Percentiles rank a stretch among this genome's conserved stretches.
Conservation (phyloP, 2,797 vertebrate genomes). For the Acropternis orthonyx region DNA sequence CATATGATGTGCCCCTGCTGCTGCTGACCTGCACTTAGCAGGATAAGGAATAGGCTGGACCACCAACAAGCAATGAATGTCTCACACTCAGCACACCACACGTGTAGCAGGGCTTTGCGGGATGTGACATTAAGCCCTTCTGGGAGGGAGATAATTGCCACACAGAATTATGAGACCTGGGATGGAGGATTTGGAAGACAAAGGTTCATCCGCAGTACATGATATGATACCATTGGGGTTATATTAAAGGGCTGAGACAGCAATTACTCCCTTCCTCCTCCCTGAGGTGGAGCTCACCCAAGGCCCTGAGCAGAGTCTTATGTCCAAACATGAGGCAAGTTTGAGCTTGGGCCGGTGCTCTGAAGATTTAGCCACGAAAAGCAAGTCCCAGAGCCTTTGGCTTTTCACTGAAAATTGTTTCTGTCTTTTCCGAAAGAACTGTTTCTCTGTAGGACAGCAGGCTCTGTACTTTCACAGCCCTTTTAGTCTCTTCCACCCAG, state of each 20-base stretch:
- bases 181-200: background rate
- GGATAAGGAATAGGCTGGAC: background rate
- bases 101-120: background rate
- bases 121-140: background rate
- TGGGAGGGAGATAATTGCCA: background rate
- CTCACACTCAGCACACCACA: background rate
- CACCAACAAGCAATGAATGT: background rate
- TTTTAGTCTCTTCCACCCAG: background rate
- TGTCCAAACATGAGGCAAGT: constrained; percentile 50
- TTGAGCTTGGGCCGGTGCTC: constrained; percentile 4
- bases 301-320: constrained; percentile 23
- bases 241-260: background rate
- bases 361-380: background rate
- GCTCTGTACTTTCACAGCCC: background rate
- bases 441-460: background rate
- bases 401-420: background rate
- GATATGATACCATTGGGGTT: background rate
- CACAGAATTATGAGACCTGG: background rate
- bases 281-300: constrained; percentile 20
- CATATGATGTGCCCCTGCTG: background rate
- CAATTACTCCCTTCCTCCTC: background rate
- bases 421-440: background rate
- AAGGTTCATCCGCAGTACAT: background rate
- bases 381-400: background rate
- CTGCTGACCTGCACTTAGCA: background rate